Base-by-base conservation (phyloP, 2,888 invertebrate species). In the Troides helena region DNA sequence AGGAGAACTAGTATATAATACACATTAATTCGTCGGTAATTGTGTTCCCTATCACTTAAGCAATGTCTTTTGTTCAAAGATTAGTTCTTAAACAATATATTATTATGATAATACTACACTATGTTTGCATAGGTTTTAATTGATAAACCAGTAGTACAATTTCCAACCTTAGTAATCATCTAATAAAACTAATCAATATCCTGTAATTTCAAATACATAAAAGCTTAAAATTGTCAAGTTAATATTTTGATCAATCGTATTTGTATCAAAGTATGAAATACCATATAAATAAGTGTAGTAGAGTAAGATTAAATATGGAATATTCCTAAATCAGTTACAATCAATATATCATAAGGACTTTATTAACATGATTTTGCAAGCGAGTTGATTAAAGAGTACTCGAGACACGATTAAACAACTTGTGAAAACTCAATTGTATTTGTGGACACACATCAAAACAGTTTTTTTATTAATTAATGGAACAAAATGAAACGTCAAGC, bases 381-480 rank as follows among this genome's bases (percentile, higher is more conserved):
- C 30, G n/a, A 61, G 14, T 18, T 64, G 43, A 67, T 67, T 67
- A 68, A 63, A 62, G 53, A 59, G 59, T 63, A 63, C 68, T 53
- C 36, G 63, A 64, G 36, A 64, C 46, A 58, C 56, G 57, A 60
- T 67, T 57, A 58, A 65, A 67, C 50, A 30, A 46, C 36, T 53
- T 59, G 50, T 57, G 18, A 59, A 63, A 59, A 68, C 50, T 14
- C 57, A 36, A 63, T 50, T 59, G 63, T 21, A 23, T 36, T 6
- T 18, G 25, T 57, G n/a, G 21, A 8, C 53, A 30, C 25, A 8
- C 17, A 10, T 60, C 14, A 5, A 36, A 18, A 18, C n/a, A 53
- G 7, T 0, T 0, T 5, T 18, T 53, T 5, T 53, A 5, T 53
- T 39, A 21, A 63, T 63, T 39, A 36, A 62, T 43, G 58, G 30